Base-by-base conservation (phyloP, 2,113 vertebrate species). In the Myiopsitta monachus region DNA sequence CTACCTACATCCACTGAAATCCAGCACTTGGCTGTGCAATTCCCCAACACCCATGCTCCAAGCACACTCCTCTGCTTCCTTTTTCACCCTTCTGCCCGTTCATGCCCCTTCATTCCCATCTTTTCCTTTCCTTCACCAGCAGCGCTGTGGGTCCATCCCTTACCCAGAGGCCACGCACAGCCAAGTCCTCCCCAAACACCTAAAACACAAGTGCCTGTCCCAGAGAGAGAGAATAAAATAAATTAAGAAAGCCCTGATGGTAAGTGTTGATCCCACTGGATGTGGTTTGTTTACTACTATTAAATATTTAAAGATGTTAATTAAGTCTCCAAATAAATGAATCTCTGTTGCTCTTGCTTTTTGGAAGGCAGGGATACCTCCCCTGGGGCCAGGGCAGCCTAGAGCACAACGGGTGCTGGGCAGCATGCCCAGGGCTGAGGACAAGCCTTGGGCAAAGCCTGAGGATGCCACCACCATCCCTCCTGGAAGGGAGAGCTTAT, bases 271-370 rank as follows among this genome's bases (percentile, higher is more conserved):
- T 97, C 97, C 96, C 90, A 11, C 97, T 94, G 97, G 97, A 97
- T 27, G 7, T 82, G 19, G 61, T 68, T 95, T 98, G 97, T 98
- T 98, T 98, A 97, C 97, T 98, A 97, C 97, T 97, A 92, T 97
- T 98, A 98, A 97, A 98, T 98, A 97, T 98, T 98, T 98, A 97
- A 98, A 97, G 96, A 97, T 96, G 97, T 39, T 98, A 98, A 98
- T 98, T 98, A 98, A 98, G 75, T 84, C 78, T 96, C 95, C 54
- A 72, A 97, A 97, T 97, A 98, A 97, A 97, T 96, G 98, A 97
- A 96, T 95, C 77, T 64, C 55, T 83, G 94, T 92, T 88, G 88
- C 47, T 88, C 55, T 0, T 90, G 90, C 74, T 82, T 87, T 94
- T 92, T 83, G 63, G 33, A 92, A 97, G 70, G 33, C 44, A 49